A percentile compares a stretch with the other conserved stretches of the same genome.
Evolutionary conservation across 2,113 vertebrate genomes (phyloP).

Genomic region (Clinocottus analis): DNA sequence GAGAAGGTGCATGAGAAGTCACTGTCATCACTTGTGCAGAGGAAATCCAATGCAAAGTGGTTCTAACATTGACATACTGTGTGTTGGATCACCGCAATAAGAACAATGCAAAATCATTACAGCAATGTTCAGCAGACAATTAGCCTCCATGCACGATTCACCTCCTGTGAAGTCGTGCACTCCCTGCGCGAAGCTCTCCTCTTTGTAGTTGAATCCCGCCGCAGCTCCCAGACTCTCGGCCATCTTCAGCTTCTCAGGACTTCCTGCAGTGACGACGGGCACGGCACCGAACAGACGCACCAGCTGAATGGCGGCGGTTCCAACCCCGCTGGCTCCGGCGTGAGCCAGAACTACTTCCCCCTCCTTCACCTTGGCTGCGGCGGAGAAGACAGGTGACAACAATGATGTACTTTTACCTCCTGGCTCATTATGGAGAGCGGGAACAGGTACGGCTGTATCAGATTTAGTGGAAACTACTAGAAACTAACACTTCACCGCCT

Average conservation of each 20-base stretch:
- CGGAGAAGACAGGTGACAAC: neutral
- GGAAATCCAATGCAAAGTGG: neutral
- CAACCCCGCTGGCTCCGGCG: conserved; percentile 87
- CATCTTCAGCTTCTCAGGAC: conserved; percentile 82
- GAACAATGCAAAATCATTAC: neutral
- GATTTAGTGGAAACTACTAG: neutral
- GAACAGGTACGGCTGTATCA: neutral
- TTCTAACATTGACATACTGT: neutral
- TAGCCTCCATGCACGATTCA: conserved; percentile 49
- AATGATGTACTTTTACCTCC: neutral
- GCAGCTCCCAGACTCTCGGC: conserved; percentile 81
- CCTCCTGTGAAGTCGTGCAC: conserved; percentile 85
- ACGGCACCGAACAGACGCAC: conserved; percentile 82
- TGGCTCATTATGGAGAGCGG: neutral
- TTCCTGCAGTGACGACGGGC: conserved; percentile 87
- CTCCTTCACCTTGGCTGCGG: conserved; percentile 83
- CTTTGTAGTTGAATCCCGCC: conserved; percentile 88
- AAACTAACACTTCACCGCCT: neutral
- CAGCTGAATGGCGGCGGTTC: conserved; percentile 88
- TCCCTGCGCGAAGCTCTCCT: conserved; percentile 83
- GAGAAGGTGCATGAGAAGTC: no score
- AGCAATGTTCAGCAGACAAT: neutral
- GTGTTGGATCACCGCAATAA: neutral
- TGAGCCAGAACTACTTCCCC: conserved; percentile 87
- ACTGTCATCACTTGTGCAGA: neutral